Conservation (phyloP, 1,140 invertebrate species). For the Zaprionus vittiger region DNA sequence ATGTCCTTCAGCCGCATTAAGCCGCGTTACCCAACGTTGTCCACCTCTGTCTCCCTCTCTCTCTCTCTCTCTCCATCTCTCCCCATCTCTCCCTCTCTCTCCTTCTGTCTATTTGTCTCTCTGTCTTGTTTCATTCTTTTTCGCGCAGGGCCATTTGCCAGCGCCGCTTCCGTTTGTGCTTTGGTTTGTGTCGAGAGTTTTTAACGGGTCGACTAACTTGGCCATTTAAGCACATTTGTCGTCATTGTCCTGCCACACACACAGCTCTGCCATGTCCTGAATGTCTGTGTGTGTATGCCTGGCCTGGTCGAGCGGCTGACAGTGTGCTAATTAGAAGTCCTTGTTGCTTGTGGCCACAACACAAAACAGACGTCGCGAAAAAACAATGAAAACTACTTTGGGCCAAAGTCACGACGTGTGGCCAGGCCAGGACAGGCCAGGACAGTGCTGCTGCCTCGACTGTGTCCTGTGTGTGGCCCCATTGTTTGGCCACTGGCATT, state of each 20-base stretch:
- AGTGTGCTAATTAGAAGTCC: constrained; percentile 83
- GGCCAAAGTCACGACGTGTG: constrained; percentile 66
- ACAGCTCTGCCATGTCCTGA: background rate
- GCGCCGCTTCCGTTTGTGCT: constrained; percentile 70
- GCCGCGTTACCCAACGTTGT: background rate
- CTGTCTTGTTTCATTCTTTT: constrained; percentile 6
- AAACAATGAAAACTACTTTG: constrained; percentile 82
- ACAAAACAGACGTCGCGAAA: constrained; percentile 73
- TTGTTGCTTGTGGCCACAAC: constrained; percentile 82
- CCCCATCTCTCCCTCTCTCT: background rate
- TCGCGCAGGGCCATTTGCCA: constrained; percentile 61
- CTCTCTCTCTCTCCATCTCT: background rate
- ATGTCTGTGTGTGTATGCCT: constrained; percentile 20
- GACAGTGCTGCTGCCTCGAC: background rate
- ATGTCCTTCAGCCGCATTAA: constrained; percentile 43
- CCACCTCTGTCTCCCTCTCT: background rate
- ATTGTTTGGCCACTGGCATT: constrained; percentile 30
- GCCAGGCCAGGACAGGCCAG: background rate
- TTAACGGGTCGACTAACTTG: constrained; percentile 75
- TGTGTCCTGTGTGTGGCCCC: constrained; percentile 2
- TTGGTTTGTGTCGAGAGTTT: constrained; percentile 66
- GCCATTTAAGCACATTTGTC: constrained; percentile 81
- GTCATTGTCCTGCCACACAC: constrained; percentile 58
- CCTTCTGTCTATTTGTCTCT: background rate
- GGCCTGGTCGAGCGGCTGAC: constrained; percentile 64